Conservation (phyloP, 2,113 vertebrate genomes). For the Pelmatolapia mariae region DNA sequence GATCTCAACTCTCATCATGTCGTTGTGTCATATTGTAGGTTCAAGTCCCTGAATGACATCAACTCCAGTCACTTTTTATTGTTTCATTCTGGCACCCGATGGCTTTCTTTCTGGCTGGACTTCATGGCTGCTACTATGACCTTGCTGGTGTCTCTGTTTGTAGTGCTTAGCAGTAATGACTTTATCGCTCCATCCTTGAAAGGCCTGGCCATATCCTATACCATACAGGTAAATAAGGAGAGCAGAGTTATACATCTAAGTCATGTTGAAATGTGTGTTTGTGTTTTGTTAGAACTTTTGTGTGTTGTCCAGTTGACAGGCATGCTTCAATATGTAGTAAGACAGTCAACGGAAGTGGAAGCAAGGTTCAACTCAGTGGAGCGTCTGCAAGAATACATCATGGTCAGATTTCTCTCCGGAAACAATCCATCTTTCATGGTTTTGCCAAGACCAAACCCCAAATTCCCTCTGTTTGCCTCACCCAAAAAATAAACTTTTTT, state of each 20-base stretch:
- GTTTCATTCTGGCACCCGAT: constrained; percentile 72
- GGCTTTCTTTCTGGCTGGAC: constrained; percentile 76
- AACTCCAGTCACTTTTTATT: constrained; percentile 74
- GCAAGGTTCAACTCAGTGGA: constrained; percentile 79
- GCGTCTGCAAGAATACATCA: constrained; percentile 72
- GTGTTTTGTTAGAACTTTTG: not conserved
- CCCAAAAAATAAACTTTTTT: not conserved
- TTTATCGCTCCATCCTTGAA: constrained; percentile 65
- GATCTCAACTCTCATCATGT: not conserved
- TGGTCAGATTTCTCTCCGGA: not conserved
- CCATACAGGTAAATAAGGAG: constrained; percentile 66
- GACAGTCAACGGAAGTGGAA: constrained; percentile 68
- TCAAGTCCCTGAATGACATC: constrained; percentile 71
- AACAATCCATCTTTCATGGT: not conserved
- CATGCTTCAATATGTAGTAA: constrained; percentile 71
- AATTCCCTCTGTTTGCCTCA: not conserved
- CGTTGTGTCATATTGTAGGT: constrained; percentile 50
- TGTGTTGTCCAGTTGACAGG: constrained; percentile 66
- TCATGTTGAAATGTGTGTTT: not conserved
- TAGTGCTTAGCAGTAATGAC: constrained; percentile 60
- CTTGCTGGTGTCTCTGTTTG: constrained; percentile 68
- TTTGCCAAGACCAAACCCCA: not conserved
- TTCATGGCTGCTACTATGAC: constrained; percentile 60
- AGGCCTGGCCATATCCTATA: constrained; percentile 77
- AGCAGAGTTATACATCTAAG: not conserved